Conservation (phyloP, 2,888 invertebrate species). For the Coleophora flavipennella region DNA sequence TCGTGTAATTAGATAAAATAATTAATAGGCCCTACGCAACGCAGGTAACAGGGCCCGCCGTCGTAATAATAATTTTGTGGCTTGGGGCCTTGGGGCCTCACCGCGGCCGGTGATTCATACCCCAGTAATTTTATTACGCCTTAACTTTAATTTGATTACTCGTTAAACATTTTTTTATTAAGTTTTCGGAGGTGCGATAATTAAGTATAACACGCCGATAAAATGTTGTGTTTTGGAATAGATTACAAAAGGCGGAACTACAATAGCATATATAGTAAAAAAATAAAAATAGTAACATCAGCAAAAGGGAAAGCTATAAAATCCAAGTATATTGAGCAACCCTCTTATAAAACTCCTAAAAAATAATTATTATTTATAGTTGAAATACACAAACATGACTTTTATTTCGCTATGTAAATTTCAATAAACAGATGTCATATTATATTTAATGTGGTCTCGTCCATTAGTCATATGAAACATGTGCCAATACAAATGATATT, state of each 20-base stretch:
- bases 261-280: no score
- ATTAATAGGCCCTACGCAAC: conserved; percentile 6
- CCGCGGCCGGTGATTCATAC: conserved; percentile 9
- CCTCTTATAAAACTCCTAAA: no score
- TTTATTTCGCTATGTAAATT: conserved; percentile 31
- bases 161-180: conserved; percentile 4
- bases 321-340: no score
- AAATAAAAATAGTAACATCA: no score
- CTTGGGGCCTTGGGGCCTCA: neutral
- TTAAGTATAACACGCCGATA: no score
- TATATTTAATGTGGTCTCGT: conserved; percentile 54
- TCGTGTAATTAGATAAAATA: conserved; percentile 2
- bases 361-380: no score
- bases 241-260: no score
- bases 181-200: no score
- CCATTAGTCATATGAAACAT: conserved; percentile 72
- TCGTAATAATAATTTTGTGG: conserved; percentile 1
- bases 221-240: no score
- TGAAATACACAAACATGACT: conserved; percentile 4
- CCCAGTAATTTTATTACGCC: conserved; percentile 11
- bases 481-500: conserved; percentile 73
- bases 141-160: conserved; percentile 12
- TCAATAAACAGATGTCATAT: conserved; percentile 47
- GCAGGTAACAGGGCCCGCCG: conserved; percentile 3
- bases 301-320: no score